Evolutionary conservation across 2,113 vertebrate genomes (phyloP).

Genomic region (Peromyscus leucopus): DNA sequence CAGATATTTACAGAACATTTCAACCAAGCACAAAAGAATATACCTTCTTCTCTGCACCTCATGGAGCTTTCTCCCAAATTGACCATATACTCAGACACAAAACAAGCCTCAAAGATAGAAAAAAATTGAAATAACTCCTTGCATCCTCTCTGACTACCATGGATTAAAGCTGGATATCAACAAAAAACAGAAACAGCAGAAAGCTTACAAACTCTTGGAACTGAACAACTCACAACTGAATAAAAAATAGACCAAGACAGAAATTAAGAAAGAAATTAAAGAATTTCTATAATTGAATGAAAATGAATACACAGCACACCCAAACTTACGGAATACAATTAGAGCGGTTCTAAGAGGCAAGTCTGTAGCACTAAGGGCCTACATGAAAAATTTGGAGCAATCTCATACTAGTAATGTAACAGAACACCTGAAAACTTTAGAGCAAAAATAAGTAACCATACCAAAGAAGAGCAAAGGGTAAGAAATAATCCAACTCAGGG

Average conservation of each 20-base stretch:
- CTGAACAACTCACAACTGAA: not conserved
- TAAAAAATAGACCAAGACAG: not conserved
- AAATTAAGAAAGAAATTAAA: not conserved
- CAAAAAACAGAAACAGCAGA: not conserved
- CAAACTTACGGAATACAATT: not conserved
- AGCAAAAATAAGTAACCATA: not conserved
- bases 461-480: not conserved
- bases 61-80: not conserved
- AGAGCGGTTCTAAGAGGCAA: not conserved
- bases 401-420: not conserved
- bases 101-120: not conserved
- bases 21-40: not conserved
- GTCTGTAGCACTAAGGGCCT: not conserved
- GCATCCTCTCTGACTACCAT: not conserved
- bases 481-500: not conserved
- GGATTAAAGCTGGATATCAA: not conserved
- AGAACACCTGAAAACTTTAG: not conserved
- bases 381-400: not conserved
- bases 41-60: not conserved
- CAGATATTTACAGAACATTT: not conserved
- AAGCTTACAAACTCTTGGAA: not conserved
- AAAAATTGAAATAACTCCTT: not conserved
- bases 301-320: not conserved
- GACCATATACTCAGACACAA: not conserved
- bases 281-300: not conserved